Evolutionary conservation across 2,888 invertebrate genomes (phyloP).

Genomic region (Polylopha cassiicola): DNA sequence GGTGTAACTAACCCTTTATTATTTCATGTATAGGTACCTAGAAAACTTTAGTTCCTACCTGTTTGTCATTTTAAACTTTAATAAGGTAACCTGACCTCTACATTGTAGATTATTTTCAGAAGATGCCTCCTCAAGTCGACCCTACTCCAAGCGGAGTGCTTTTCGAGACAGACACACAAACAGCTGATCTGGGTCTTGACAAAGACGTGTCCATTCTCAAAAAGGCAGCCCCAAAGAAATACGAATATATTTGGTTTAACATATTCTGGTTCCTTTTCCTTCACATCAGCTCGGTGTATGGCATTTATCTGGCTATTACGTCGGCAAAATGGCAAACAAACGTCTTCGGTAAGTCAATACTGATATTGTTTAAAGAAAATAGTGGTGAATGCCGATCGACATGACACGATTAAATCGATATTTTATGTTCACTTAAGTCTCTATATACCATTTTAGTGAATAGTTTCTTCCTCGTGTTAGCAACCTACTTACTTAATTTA

Average conservation of each 20-base stretch:
- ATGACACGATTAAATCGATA: no score
- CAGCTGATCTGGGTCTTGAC: constrained; percentile 76
- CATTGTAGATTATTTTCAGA: constrained; percentile 37
- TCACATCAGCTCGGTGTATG: constrained; percentile 81
- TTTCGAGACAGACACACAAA: constrained; percentile 81
- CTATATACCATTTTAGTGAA: no score
- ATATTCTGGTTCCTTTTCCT: constrained; percentile 81
- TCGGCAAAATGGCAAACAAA: constrained; percentile 82
- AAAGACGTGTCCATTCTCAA: constrained; percentile 76
- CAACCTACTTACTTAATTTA: no score
- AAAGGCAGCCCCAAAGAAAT: constrained; percentile 67
- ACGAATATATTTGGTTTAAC: constrained; percentile 84
- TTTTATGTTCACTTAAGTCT: no score
- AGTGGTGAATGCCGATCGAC: no score
- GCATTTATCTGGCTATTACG: constrained; percentile 79
- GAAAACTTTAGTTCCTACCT: no score
- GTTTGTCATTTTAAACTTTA: no score
- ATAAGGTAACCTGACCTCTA: no score
- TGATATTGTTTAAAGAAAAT: no score
- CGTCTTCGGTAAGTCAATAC: constrained; percentile 77
- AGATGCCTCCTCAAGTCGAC: constrained; percentile 78
- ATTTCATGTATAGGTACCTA: no score
- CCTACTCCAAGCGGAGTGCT: constrained; percentile 76
- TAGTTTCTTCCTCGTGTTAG: no score
- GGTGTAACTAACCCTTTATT: no score